These are phyloP conservation scores for Caenorhabditis sp. DNA, from an alignment of 2,888 invertebrate species.

Conservation along the genomic window DNA sequence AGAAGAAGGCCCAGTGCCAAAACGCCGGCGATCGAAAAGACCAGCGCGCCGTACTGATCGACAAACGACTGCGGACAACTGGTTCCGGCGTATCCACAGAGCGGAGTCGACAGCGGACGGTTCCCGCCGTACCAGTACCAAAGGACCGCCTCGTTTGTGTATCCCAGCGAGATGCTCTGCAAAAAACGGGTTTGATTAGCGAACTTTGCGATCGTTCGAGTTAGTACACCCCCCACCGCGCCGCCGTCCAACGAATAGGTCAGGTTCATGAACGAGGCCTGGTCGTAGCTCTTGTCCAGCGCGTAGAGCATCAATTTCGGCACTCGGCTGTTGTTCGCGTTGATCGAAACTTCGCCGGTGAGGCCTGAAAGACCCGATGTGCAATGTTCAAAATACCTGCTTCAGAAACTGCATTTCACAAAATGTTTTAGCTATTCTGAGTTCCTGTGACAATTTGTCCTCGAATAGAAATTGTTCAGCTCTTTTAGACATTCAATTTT, in stretches of 20 bases:
- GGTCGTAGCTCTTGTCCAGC: constrained; percentile 51
- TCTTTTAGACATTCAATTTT: too few species aligned
- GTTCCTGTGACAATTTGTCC: too few species aligned
- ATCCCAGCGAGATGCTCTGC: constrained; percentile 44
- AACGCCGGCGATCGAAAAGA: constrained; percentile 53
- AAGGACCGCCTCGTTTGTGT: constrained; percentile 24
- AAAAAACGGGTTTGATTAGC: background rate
- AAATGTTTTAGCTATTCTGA: too few species aligned
- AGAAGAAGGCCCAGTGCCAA: constrained; percentile 37
- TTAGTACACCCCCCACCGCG: constrained; percentile 36
- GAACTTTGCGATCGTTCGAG: background rate
- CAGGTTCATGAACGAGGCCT: constrained; percentile 57
- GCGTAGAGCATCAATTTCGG: constrained; percentile 61
- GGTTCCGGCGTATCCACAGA: constrained; percentile 59
- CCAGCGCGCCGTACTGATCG: constrained; percentile 57
- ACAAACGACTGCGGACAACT: constrained; percentile 61
- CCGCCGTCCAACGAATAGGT: constrained; percentile 51
- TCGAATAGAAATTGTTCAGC: too few species aligned
- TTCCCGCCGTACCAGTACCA: constrained; percentile 51
- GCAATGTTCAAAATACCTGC: too few species aligned
- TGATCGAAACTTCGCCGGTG: constrained; percentile 64
- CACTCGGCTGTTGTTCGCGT: constrained; percentile 56
- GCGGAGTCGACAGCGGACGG: constrained; percentile 55
- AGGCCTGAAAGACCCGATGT: constrained; percentile 61
- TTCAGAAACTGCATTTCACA: too few species aligned